These are phyloP conservation scores for Rhopalosiphum nymphaeae DNA, from an alignment of 2,888 invertebrate genomes.

Conservation along the genomic window DNA sequence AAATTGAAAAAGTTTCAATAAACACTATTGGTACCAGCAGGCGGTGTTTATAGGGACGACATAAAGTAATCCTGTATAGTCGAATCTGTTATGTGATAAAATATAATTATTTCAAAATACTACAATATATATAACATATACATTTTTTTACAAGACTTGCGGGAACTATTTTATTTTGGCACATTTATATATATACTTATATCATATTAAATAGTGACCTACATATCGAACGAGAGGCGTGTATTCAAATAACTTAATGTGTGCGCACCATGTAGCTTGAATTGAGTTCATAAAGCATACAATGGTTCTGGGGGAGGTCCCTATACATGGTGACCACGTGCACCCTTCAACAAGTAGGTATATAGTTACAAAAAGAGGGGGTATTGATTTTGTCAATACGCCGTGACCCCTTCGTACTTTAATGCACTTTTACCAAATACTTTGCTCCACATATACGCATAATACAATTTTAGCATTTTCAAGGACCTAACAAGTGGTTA, in stretches of 20 bases:
- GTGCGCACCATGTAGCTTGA: conserved; percentile 12
- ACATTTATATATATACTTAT: not conserved
- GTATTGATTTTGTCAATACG: conserved; percentile 61
- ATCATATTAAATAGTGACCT: conserved; percentile 45
- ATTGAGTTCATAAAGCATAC: conserved; percentile 35
- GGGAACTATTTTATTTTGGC: not conserved
- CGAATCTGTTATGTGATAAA: conserved; percentile 17
- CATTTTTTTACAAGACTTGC: not conserved
- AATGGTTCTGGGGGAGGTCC: conserved; percentile 8
- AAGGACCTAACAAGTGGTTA: conserved; percentile 35
- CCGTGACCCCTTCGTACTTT: conserved; percentile 56
- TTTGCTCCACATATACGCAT: not conserved
- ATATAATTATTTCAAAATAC: conserved; percentile 30
- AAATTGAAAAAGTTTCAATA: conserved; percentile 62
- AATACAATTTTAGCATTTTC: not conserved
- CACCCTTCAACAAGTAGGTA: conserved; percentile 61
- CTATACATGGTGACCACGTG: conserved; percentile 56
- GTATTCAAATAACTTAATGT: conserved; percentile 58
- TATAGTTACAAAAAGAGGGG: conserved; percentile 31
- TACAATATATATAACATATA: not conserved
- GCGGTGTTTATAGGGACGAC: not conserved
- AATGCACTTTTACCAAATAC: conserved; percentile 61
- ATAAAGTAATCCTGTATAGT: conserved; percentile 7
- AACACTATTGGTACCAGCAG: not conserved
- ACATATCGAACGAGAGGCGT: conserved; percentile 52